These are phyloP conservation scores for Ophioderma brevispina DNA, from an alignment of 35 echinoderm and acorn worm genomes.

Conservation along the genomic window DNA sequence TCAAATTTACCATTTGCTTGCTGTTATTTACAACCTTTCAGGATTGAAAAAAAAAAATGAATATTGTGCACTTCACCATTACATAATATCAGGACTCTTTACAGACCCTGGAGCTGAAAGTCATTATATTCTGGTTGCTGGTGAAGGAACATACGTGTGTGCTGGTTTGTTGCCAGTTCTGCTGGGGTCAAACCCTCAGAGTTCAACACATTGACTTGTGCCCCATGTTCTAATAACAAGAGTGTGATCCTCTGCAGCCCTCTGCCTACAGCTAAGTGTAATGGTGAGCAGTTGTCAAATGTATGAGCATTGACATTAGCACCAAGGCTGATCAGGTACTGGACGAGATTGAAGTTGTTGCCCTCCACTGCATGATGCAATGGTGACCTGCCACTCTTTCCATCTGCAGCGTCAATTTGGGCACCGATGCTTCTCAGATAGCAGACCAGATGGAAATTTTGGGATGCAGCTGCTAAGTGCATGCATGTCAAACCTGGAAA, in stretches of 20 bases:
- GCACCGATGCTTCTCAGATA: slow-evolving; percentile 65
- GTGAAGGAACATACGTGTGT: slow-evolving; percentile 7
- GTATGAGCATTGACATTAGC: slow-evolving; percentile 81
- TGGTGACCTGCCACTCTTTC: slow-evolving; percentile 83
- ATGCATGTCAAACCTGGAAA: slow-evolving; percentile 82
- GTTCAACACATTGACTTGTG: slow-evolving; percentile 65
- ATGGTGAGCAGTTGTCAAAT: slow-evolving; percentile 85
- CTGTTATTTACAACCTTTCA: no score
- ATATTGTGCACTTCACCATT: no score
- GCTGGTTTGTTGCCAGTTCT: slow-evolving; percentile 32
- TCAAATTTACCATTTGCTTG: no score
- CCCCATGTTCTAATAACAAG: slow-evolving; percentile 59
- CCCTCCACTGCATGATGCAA: slow-evolving; percentile 87
- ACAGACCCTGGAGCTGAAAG: background rate
- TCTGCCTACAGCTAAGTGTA: slow-evolving; percentile 85
- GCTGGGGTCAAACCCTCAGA: slow-evolving; percentile 70
- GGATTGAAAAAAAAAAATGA: no score
- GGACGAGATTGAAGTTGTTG: slow-evolving; percentile 49
- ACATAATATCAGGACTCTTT: no score
- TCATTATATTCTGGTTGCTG: slow-evolving; percentile 4
- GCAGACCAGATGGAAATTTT: slow-evolving; percentile 30
- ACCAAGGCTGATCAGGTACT: slow-evolving; percentile 48
- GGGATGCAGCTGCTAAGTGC: slow-evolving; percentile 63
- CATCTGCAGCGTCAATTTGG: slow-evolving; percentile 81
- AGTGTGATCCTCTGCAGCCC: slow-evolving; percentile 19